A percentile compares a stretch with the other conserved stretches of the same genome.
Evolutionary conservation across 2,888 invertebrate species (phyloP).

Genomic region (Mongoloraphidia duomilia): DNA sequence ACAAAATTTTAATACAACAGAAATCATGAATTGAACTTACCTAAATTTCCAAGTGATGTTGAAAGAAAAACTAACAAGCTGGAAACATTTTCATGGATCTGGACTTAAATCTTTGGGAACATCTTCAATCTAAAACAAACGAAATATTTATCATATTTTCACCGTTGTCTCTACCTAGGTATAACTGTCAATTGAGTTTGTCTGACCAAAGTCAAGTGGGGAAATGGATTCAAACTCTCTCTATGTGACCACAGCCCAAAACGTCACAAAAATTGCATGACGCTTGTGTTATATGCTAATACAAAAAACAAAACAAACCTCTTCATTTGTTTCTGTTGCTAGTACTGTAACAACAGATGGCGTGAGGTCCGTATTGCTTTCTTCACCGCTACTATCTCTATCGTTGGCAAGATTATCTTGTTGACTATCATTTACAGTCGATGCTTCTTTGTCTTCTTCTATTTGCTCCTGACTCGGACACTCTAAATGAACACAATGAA

Average conservation of each 20-base stretch:
- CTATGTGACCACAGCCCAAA: too few species aligned
- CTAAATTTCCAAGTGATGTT: not conserved
- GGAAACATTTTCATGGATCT: too few species aligned
- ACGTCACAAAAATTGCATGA: too few species aligned
- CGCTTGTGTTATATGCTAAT: too few species aligned
- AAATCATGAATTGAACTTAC: not conserved
- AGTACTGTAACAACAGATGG: not conserved
- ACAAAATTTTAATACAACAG: too few species aligned
- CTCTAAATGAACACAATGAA: constrained; percentile 96
- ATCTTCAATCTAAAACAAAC: too few species aligned
- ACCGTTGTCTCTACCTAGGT: too few species aligned
- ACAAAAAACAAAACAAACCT: not conserved
- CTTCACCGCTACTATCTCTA: not conserved
- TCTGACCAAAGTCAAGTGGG: too few species aligned
- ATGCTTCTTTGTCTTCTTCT: not conserved
- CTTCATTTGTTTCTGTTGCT: not conserved
- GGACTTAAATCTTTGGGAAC: too few species aligned
- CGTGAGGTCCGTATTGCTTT: not conserved
- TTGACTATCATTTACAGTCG: not conserved
- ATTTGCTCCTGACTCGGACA: constrained; percentile 60
- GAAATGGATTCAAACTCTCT: too few species aligned
- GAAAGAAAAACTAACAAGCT: not conserved
- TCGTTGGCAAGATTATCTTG: not conserved
- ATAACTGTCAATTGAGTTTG: too few species aligned
- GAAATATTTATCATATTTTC: too few species aligned